phyloP scores from a whole-genome alignment of 1,140 invertebrate species.

The Drosophila insularis region DNA sequence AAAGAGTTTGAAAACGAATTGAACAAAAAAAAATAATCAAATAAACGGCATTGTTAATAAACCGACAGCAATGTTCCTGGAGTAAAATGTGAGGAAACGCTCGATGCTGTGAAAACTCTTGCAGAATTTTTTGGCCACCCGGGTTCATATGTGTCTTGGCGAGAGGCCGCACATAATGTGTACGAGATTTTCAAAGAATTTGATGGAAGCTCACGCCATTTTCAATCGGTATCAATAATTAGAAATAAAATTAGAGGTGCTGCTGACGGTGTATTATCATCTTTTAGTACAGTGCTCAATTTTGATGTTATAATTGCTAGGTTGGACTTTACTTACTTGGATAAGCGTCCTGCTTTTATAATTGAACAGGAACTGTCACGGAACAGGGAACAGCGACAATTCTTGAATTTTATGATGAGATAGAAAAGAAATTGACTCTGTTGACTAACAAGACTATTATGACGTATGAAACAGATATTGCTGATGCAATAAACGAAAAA shows the following conservation, averaged over 20 bases:
- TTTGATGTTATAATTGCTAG: too few species aligned
- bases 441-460: too few species aligned
- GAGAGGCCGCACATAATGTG: neutral
- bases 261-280: too few species aligned
- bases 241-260: neutral
- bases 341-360: too few species aligned
- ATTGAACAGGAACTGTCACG: too few species aligned
- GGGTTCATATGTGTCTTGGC: neutral
- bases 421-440: too few species aligned
- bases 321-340: too few species aligned
- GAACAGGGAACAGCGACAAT: too few species aligned
- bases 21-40: neutral
- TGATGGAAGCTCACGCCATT: neutral
- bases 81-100: conserved; percentile 7
- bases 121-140: neutral
- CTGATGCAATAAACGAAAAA: too few species aligned
- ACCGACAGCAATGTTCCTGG: neutral
- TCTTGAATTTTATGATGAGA: too few species aligned
- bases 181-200: neutral
- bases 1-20: neutral
- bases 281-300: too few species aligned
- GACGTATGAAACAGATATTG: too few species aligned
- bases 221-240: neutral
- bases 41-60: neutral
- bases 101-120: conserved; percentile 3